Base-by-base conservation (phyloP, 2,888 invertebrate species). In the Anoplius nigerrimus region DNA sequence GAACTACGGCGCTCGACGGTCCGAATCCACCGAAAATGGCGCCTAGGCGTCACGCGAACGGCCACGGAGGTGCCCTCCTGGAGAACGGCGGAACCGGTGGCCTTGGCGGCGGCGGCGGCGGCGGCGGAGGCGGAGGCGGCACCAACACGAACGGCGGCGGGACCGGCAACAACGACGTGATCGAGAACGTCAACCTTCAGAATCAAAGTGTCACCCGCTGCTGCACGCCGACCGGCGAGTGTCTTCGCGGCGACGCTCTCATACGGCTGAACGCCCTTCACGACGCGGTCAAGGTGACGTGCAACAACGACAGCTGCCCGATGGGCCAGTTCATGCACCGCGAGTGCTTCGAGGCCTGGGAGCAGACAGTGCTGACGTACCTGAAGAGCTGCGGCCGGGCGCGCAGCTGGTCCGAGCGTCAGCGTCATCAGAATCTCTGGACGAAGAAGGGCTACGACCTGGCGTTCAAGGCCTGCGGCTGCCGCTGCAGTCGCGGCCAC, bases 391-490 rank as follows among this genome's bases (percentile, higher is more conserved):
- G 96, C 90, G 97, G 97, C 58, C 91, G 98, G 43, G 97, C 98
- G 2, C 92, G 98, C 21, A 96, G 95, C 77, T 98, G 98, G 98
- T 97, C 97, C 45, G 98, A 98, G 88, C 92, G 97, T 67, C 98
- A 98, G 89, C 92, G 98, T 27, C 93, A 95, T 82, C 98, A 98
- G 90, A 98, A 98, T 89, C 90, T 98, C 68, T 98, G 98, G 98
- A 97, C 98, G 65, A 98, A 98, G 90, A 98, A 98, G 89, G 98
- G 98, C 62, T 98, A 98, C 90, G 98, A 98, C 89, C 90, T 98
- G 88, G 97, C 97, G 6, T 98, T 95, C 90, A 98, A 97, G 85
- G 97, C 97, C 6, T 98, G 98, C 90, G 95, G 95, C 48, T 98
- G 98, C 90, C 94, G 95, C 75, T 98, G 98, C 90, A 95, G 95